These are phyloP conservation scores for Trichopria drosophilae DNA, from an alignment of 2,888 invertebrate species.

Conservation along the genomic window DNA sequence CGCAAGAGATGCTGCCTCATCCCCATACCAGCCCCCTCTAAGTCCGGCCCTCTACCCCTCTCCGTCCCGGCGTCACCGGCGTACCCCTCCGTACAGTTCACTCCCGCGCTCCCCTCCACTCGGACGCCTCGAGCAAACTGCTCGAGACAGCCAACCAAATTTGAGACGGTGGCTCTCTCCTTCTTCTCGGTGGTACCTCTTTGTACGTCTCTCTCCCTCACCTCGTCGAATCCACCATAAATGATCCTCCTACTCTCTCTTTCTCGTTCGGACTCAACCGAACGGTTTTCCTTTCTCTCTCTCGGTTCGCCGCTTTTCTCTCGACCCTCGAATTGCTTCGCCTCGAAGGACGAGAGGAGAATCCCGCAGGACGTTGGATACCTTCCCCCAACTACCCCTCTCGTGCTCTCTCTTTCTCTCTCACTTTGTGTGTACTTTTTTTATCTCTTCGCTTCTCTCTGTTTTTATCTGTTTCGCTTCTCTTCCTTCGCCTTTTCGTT, in stretches of 20 bases:
- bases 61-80: conserved; percentile 22
- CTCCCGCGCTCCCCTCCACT: conserved; percentile 14
- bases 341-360: conserved; percentile 30
- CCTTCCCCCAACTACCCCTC: conserved; percentile 21
- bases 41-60: conserved; percentile 28
- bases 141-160: conserved; percentile 56
- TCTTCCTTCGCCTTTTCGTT: conserved; percentile 16
- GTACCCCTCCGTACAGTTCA: conserved; percentile 22
- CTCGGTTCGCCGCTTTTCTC: conserved; percentile 7
- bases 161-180: conserved; percentile 42
- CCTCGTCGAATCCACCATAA: conserved; percentile 23
- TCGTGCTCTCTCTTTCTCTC: conserved; percentile 28
- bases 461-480: conserved; percentile 9
- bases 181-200: background rate
- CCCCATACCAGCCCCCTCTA: conserved; percentile 15
- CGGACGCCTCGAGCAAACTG: conserved; percentile 31
- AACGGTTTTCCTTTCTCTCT: conserved; percentile 15
- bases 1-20: conserved; percentile 32
- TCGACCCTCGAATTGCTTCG: conserved; percentile 23
- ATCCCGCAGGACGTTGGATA: conserved; percentile 38
- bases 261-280: conserved; percentile 13
- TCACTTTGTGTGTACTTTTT: conserved; percentile 10
- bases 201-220: conserved; percentile 18
- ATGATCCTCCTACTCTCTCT: conserved; percentile 18
- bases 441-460: conserved; percentile 13